phyloP scores from a whole-genome alignment of 92 coral and sea anemone species.

The Heliopora coerulea region DNA sequence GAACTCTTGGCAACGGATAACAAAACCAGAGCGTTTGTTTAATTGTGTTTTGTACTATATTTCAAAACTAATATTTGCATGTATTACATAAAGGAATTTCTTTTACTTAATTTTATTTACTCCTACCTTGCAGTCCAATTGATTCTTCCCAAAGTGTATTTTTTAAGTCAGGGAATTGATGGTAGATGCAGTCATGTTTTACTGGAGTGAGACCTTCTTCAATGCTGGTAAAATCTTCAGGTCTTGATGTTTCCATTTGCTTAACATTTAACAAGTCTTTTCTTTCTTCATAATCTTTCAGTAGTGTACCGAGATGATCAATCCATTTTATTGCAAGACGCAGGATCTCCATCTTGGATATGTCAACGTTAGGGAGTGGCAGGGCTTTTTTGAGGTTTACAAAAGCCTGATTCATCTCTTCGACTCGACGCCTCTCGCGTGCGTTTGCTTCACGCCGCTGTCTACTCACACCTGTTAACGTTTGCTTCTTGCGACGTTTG shows the following conservation, averaged over 20 bases:
- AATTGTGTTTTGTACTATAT: no score
- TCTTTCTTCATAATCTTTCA: slow-evolving; percentile 48
- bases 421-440: slow-evolving; percentile 71
- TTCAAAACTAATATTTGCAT: no score
- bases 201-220: slow-evolving; percentile 23
- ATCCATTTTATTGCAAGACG: slow-evolving; percentile 75
- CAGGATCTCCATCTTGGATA: slow-evolving; percentile 65
- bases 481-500: slow-evolving; percentile 13
- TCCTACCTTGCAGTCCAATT: slow-evolving; percentile 37
- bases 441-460: slow-evolving; percentile 77
- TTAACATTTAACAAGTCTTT: slow-evolving; percentile 11
- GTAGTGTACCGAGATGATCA: slow-evolving; percentile 58
- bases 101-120: no score
- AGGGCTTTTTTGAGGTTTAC: slow-evolving; percentile 55
- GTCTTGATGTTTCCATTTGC: slow-evolving; percentile 33
- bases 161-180: slow-evolving; percentile 17
- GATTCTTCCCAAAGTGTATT: slow-evolving; percentile 38
- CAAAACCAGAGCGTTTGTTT: no score
- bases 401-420: slow-evolving; percentile 55
- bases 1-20: no score
- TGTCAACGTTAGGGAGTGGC: slow-evolving; percentile 51
- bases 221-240: slow-evolving; percentile 9
- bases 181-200: slow-evolving; percentile 26
- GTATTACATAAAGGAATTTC: no score
- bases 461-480: slow-evolving; percentile 69